Evolutionary conservation across 2,888 invertebrate genomes (phyloP), one percentile per base, ranked within the genome.

Genomic region (Drosophila niveifrons): DNA sequence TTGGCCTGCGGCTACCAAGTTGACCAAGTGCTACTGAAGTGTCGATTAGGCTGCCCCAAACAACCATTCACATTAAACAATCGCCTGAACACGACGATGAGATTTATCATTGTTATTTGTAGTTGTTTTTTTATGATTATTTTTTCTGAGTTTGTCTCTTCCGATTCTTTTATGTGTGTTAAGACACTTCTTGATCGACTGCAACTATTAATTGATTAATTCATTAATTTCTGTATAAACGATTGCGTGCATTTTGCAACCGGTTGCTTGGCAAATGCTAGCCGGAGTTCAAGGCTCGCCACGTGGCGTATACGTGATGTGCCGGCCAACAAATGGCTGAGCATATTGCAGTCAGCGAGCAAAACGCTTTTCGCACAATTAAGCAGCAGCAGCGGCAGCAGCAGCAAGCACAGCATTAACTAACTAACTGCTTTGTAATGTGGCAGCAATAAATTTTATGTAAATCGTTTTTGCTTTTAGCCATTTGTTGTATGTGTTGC

Each of bases 371-470:
- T 86, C 87, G 83, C 89, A 88, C 89, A 83, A 83, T 83, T 83
- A 84, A 87, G 71, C 84, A 82, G 70, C 69, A 72, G 64, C 66
- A 36, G 28, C 61, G 56, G 46, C 61, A 34, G 13, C 58, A 66
- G 46, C 64, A 64, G 31, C 56, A 67, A 34, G 52, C 4, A 70
- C 59, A 70, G 47, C 81, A 89, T 79, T 88, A 75, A 73, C 88
- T 78, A 88, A 75, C 89, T 78, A 89, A 75, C 89, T 87, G 71
- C 78, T 70, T 78, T 76, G 88, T 85, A 85, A 89, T 85, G 88
- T 89, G 85, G 88, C 85, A 89, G 89, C 89, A 74, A 85, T 89
- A 85, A 87, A 88, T 85, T 89, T 77, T 84, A 89, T 89, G 82
- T 88, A 85, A 85, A 85, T 88, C 89, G 79, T 77, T 71, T 80